Evolutionary conservation across 2,888 invertebrate species (phyloP), one percentile per base, ranked within the genome.

Genomic region (Matsumyia berberina): DNA sequence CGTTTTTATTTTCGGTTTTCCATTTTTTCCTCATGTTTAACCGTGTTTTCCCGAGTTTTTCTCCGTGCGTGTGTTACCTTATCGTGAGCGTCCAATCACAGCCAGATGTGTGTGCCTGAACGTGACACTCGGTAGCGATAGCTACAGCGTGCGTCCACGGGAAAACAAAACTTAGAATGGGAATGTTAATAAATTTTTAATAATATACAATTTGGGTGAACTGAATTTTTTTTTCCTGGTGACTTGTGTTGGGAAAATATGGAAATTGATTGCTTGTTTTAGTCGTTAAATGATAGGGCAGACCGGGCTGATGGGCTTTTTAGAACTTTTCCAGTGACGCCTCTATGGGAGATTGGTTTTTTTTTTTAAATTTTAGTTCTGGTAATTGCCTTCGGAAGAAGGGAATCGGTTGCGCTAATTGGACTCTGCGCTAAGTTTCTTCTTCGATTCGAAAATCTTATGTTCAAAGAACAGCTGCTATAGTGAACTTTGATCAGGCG

Each of bases 51-150:
- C 33, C 35, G 46, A 64, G 49, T 37, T 67, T 42, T 37, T 19
- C 51, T 31, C n/a, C 37, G 51, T 77, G 82, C 78, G 51, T 64
- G 60, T 31, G 55, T 24, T 24, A 69, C 67, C 49, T 83, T 79
- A 83, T 83, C 83, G 79, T 74, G 73, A 83, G 37, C 57, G 79
- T 57, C 67, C 83, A 83, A 83, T 83, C 83, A 83, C 83, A 11
- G 62, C 39, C n/a, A 72, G 62, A 67, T 82, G 78, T 58, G 53
- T 69, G 55, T 46, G 53, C 12, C 39, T 58, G 70, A 77, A 82
- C 77, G 77, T 82, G 72, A 82, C 77, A 82, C 58, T 37, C 58
- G 44, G 70, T 57, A 66, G 49, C 9, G 39, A 37, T 51, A 24
- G 60, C 39, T 42, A 53, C 39, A 39, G 24, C 19, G 57, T 31